Percentiles rank a stretch among this genome's conserved stretches.
Evolutionary conservation across 2,113 vertebrate species (phyloP).

Genomic region (Ifrita kowaldi): DNA sequence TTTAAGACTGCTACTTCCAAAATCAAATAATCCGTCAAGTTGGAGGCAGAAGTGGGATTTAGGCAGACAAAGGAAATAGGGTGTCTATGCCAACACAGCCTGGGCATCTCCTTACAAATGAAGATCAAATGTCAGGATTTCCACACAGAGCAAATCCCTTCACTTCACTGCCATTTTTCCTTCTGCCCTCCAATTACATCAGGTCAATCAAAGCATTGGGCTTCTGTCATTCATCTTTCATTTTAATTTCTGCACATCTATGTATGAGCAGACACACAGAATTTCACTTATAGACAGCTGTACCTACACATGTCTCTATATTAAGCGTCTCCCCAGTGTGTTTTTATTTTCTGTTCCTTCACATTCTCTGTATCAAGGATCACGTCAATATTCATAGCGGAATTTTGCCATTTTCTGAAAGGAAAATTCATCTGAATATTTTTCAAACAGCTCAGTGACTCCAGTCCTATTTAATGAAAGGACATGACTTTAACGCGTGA

Average conservation of each 20-base stretch:
- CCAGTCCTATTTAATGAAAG: not conserved
- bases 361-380: not conserved
- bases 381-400: not conserved
- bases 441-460: not conserved
- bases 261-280: not conserved
- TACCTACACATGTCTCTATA: not conserved
- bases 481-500: not conserved
- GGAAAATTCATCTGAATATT: not conserved
- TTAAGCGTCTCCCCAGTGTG: not conserved
- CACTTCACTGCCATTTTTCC: not conserved
- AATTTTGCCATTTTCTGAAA: not conserved
- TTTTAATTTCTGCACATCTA: not conserved
- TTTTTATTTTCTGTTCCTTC: not conserved
- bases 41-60: not conserved
- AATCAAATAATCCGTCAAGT: not conserved
- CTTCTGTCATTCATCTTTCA: not conserved
- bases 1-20: not conserved
- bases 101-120: not conserved
- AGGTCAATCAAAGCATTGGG: not conserved
- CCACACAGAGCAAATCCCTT: not conserved
- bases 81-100: not conserved
- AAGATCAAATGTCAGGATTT: not conserved
- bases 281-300: not conserved
- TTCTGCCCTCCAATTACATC: not conserved
- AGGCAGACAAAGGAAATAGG: accelerated